Conservation (phyloP, 1,140 invertebrate species). For the Drosophila parvula region DNA sequence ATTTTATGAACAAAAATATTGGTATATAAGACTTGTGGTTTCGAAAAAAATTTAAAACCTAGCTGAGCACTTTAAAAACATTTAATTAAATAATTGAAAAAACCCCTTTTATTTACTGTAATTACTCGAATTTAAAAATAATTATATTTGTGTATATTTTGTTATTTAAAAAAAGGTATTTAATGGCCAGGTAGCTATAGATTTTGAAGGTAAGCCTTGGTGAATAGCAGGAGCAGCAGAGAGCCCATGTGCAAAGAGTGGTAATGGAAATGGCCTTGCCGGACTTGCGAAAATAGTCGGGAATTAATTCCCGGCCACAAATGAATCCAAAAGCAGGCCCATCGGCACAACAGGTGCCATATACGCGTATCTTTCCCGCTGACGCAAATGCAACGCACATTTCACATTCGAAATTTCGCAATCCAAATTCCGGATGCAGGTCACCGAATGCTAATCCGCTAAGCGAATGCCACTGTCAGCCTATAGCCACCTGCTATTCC, state of each 20-base stretch:
- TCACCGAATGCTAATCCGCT: slow-evolving; percentile 5
- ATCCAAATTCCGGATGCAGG: slow-evolving; percentile 5
- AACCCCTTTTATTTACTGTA: not conserved
- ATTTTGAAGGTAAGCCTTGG: slow-evolving; percentile 12
- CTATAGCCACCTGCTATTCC: slow-evolving; percentile 3
- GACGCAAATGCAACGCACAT: not conserved
- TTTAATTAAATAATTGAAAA: too few relatives aligned
- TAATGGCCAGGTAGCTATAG: not conserved
- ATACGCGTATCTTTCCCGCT: not conserved
- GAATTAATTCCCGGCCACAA: slow-evolving; percentile 18
- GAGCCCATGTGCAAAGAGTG: slow-evolving; percentile 4
- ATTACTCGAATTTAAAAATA: not conserved
- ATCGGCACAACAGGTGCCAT: slow-evolving; percentile 11
- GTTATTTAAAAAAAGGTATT: not conserved
- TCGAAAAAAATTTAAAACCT: too few relatives aligned
- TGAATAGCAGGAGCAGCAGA: not conserved
- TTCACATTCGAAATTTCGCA: slow-evolving; percentile 11
- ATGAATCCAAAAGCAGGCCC: slow-evolving; percentile 14
- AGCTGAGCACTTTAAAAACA: too few relatives aligned
- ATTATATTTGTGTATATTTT: not conserved
- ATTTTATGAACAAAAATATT: too few relatives aligned
- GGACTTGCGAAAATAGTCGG: not conserved
- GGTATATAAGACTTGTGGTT: too few relatives aligned
- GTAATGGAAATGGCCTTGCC: slow-evolving; percentile 16
- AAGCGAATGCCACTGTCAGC: not conserved